Evolutionary conservation across 2,888 invertebrate species (phyloP).

Genomic region (Eupsilia transversa): DNA sequence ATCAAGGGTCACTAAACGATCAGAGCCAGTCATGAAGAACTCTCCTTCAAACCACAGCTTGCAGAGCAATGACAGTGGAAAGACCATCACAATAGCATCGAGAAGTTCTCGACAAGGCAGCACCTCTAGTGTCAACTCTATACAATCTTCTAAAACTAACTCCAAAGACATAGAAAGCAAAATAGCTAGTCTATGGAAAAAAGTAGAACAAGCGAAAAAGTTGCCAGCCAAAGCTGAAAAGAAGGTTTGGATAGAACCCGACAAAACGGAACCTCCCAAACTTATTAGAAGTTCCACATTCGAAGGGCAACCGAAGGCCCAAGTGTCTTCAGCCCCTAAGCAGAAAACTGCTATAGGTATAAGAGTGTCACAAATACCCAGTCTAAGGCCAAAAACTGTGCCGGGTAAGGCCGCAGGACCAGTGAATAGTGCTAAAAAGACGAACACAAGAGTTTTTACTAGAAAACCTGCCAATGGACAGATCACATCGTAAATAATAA

Average conservation of each 20-base stretch:
- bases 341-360: conserved; percentile 88
- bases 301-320: conserved; percentile 89
- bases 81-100: conserved; percentile 83
- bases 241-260: conserved; percentile 91
- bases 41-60: conserved; percentile 91
- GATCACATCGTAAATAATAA: conserved; percentile 72
- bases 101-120: conserved; percentile 83
- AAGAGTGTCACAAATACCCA: conserved; percentile 86
- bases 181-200: conserved; percentile 95
- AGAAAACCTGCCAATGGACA: conserved; percentile 80
- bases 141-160: conserved; percentile 88
- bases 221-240: conserved; percentile 91
- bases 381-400: conserved; percentile 80
- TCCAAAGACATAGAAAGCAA: conserved; percentile 94
- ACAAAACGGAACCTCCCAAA: conserved; percentile 82
- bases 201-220: conserved; percentile 93
- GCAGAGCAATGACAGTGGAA: conserved; percentile 89
- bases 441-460: conserved; percentile 77
- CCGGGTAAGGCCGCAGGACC: conserved; percentile 71
- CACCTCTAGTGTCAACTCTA: conserved; percentile 91
- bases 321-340: conserved; percentile 82
- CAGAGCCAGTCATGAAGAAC: conserved; percentile 83
- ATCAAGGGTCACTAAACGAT: conserved; percentile 71
- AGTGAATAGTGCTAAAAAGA: conserved; percentile 74
- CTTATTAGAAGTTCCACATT: conserved; percentile 92